These are phyloP conservation scores for Pterocles burchelli DNA, from an alignment of 2,113 vertebrate genomes.

Conservation along the genomic window DNA sequence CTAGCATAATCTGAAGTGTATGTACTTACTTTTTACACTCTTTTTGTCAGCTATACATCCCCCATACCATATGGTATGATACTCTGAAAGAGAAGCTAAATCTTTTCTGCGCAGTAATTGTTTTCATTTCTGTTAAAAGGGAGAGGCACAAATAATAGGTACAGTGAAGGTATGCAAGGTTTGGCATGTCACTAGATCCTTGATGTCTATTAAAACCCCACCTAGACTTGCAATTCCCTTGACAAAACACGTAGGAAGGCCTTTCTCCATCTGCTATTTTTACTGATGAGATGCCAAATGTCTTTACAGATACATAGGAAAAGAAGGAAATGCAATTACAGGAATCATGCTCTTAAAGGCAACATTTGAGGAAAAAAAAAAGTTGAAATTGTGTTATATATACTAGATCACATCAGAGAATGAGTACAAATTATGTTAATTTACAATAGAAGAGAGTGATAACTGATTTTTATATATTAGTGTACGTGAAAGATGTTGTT, in stretches of 20 bases:
- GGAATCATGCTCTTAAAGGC: conserved; percentile 63
- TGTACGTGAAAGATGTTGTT: conserved; percentile 15
- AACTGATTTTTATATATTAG: conserved; percentile 45
- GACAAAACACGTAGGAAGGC: conserved; percentile 69
- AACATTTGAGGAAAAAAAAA: conserved; percentile 40
- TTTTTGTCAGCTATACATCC: conserved; percentile 50
- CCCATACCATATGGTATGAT: conserved; percentile 44
- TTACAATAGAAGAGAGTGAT: conserved; percentile 37
- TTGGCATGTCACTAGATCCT: conserved; percentile 73
- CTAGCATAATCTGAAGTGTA: conserved; percentile 46
- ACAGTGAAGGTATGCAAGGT: conserved; percentile 68
- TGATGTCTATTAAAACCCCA: conserved; percentile 76
- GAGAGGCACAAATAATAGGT: conserved; percentile 71
- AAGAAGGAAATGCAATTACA: conserved; percentile 70
- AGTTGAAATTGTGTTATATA: conserved; percentile 55
- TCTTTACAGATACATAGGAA: conserved; percentile 71
- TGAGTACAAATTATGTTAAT: conserved; percentile 56
- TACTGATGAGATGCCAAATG: conserved; percentile 80
- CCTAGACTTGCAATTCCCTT: conserved; percentile 76
- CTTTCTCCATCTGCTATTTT: conserved; percentile 78
- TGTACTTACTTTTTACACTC: conserved; percentile 35
- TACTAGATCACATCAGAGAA: conserved; percentile 21
- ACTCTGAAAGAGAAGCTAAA: conserved; percentile 37
- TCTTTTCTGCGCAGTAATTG: conserved; percentile 71
- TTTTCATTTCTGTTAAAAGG: conserved; percentile 79